Evolutionary conservation across 2,797 vertebrate species (phyloP).

Genomic region (Peromyscus aztecus): DNA sequence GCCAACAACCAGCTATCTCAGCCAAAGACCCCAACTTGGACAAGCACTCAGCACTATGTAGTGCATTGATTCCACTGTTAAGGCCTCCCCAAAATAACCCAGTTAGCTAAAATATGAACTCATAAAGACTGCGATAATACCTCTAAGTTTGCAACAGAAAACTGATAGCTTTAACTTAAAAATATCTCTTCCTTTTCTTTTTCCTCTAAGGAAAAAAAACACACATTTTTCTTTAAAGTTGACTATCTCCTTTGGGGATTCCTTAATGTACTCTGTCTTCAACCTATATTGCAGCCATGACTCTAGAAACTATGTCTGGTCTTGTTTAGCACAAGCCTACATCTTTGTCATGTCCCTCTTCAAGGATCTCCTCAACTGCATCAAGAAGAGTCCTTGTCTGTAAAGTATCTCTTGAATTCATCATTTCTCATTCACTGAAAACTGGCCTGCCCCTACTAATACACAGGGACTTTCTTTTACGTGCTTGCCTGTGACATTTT

Average conservation of each 20-base stretch:
- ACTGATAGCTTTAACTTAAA: neutral
- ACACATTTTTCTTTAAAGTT: neutral
- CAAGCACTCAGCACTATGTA: neutral
- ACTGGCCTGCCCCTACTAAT: neutral
- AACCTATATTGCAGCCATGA: neutral
- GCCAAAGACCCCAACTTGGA: neutral
- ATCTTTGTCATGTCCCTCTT: neutral
- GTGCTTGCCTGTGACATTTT: neutral
- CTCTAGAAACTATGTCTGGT: neutral
- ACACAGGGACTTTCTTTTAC: neutral
- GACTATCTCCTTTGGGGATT: neutral
- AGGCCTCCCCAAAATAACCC: neutral
- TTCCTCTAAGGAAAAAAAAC: neutral
- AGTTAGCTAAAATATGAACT: neutral
- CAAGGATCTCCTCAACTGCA: neutral
- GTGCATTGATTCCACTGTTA: neutral
- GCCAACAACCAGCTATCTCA: neutral
- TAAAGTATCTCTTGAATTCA: neutral
- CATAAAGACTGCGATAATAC: neutral
- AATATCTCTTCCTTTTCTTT: neutral
- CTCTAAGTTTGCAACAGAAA: neutral
- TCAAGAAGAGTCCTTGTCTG: neutral
- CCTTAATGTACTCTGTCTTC: neutral
- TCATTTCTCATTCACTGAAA: neutral
- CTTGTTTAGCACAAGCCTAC: neutral